phyloP scores from a whole-genome alignment of 2,113 vertebrate genomes.

The Pomatorhinus ruficollis region DNA sequence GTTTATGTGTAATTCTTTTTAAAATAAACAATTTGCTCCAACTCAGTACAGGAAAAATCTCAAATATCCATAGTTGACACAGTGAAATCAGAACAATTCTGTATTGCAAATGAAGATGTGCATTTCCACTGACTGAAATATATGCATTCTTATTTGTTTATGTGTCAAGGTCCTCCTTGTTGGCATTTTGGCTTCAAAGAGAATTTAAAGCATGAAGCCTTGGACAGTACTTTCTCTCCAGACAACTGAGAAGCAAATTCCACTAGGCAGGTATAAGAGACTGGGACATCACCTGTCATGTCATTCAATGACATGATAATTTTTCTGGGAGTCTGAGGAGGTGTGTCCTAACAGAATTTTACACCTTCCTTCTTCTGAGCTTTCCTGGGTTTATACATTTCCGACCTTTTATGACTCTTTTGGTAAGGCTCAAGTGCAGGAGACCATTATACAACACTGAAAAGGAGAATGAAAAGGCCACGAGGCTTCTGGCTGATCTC shows the following conservation, averaged over 20 bases:
- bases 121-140: neutral
- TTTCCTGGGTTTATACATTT: neutral
- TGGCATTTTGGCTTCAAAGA: neutral
- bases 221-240: neutral
- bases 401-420: neutral
- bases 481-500: neutral
- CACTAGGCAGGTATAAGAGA: neutral
- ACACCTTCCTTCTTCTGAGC: rapidly evolving
- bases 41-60: neutral
- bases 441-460: neutral
- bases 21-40: neutral
- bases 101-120: neutral
- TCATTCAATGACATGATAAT: neutral
- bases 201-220: neutral
- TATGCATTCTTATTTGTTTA: neutral
- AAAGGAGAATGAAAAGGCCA: neutral
- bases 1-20: neutral
- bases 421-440: neutral
- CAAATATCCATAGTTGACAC: neutral
- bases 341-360: neutral
- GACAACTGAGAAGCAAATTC: neutral
- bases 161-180: neutral
- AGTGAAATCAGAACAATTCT: neutral
- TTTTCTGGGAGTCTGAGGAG: neutral
- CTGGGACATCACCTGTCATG: neutral